Evolutionary conservation across 1,140 invertebrate species (phyloP).

Genomic region (Aradophagus sp.): DNA sequence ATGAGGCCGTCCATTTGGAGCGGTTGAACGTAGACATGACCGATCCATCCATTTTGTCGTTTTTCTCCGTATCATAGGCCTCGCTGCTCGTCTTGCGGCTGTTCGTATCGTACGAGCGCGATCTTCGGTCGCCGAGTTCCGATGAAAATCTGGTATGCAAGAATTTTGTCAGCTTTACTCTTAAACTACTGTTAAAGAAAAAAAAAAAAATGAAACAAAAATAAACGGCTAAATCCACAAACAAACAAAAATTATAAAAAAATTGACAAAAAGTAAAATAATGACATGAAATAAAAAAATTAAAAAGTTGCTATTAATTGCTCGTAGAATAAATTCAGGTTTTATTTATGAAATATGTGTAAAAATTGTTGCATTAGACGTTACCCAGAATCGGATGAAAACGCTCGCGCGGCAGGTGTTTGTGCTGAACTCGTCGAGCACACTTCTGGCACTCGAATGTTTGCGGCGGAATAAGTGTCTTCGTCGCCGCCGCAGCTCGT

Average conservation of each 20-base stretch:
- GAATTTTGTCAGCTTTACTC: too few relatives aligned
- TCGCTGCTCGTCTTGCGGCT: conserved; percentile 69
- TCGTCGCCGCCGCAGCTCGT: conserved; percentile 70
- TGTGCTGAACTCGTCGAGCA: conserved; percentile 65
- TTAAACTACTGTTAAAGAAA: not conserved
- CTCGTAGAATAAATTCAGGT: too few relatives aligned
- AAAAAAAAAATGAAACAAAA: not conserved
- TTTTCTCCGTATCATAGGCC: conserved; percentile 48
- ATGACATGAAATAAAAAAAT: too few relatives aligned
- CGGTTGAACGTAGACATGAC: conserved; percentile 62
- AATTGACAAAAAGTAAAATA: too few relatives aligned
- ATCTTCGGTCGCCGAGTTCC: conserved; percentile 70
- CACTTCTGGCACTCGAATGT: conserved; percentile 62
- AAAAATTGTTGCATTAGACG: too few relatives aligned
- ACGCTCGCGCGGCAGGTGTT: conserved; percentile 67
- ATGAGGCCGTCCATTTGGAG: conserved; percentile 76
- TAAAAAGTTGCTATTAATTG: too few relatives aligned
- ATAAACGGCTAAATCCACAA: too few relatives aligned
- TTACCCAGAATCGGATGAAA: conserved; percentile 77
- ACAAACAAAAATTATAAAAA: conserved; percentile 1
- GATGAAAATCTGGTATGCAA: conserved; percentile 74
- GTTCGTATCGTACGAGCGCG: conserved; percentile 66
- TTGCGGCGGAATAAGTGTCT: conserved; percentile 58
- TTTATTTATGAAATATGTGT: too few relatives aligned
- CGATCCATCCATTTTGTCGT: conserved; percentile 11